phyloP scores from a whole-genome alignment of 1,140 invertebrate species.

The Cydia strobilella region DNA sequence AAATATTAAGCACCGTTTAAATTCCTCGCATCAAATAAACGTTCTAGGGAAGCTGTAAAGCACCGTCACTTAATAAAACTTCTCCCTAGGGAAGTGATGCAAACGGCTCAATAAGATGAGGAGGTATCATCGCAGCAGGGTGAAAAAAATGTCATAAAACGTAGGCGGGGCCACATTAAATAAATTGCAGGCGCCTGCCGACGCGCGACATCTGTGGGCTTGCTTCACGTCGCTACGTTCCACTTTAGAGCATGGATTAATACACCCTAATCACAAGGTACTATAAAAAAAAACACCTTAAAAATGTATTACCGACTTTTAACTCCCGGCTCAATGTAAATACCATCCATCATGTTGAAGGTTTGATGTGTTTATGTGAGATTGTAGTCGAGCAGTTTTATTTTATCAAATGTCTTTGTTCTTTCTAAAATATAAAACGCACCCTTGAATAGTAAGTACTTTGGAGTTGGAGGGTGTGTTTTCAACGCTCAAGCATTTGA shows the following conservation, averaged over 20 bases:
- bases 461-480: no score
- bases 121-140: slow-evolving; percentile 59
- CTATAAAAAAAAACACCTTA: neutral
- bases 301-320: neutral
- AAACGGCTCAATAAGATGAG: slow-evolving; percentile 74
- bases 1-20: slow-evolving; percentile 29
- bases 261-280: slow-evolving; percentile 10
- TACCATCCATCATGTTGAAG: neutral
- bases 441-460: no score
- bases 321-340: neutral
- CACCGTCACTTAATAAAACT: slow-evolving; percentile 74
- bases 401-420: neutral
- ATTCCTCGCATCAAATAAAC: slow-evolving; percentile 42
- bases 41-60: slow-evolving; percentile 53
- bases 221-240: neutral
- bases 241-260: slow-evolving; percentile 23
- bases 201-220: slow-evolving; percentile 52
- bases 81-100: slow-evolving; percentile 62
- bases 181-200: slow-evolving; percentile 66
- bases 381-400: neutral
- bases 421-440: no score
- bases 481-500: neutral
- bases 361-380: neutral
- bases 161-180: slow-evolving; percentile 64
- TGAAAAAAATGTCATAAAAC: slow-evolving; percentile 63